phyloP scores from a whole-genome alignment of 2,888 invertebrate genomes.

The Eueremaeus valkanovi region DNA sequence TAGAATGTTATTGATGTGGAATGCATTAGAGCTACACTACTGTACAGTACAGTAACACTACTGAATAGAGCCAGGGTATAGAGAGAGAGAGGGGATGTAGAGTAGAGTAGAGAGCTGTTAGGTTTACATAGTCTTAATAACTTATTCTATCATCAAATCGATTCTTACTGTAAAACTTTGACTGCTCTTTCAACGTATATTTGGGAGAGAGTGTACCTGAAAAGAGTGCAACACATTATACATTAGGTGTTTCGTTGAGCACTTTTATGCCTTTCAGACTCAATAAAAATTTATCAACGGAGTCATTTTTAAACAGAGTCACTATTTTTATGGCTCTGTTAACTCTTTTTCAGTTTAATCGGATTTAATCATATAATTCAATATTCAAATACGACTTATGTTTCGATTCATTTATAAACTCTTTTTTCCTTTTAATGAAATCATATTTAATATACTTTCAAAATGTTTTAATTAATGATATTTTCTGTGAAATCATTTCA shows the following conservation, averaged over 20 bases:
- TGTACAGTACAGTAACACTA: no score
- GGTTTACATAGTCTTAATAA: not conserved
- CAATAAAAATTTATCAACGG: not conserved
- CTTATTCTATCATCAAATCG: constrained; percentile 15
- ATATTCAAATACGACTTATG: no score
- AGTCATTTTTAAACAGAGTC: not conserved
- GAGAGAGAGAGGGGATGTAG: no score
- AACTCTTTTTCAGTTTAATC: no score
- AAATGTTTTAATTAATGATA: no score
- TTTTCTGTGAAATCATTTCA: no score
- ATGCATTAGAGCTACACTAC: constrained; percentile 6
- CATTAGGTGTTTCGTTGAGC: not conserved
- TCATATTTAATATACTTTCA: no score
- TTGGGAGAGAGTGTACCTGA: constrained; percentile 63
- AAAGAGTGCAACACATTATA: constrained; percentile 51
- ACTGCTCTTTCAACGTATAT: constrained; percentile 80
- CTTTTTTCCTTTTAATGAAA: no score
- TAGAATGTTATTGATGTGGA: constrained; percentile 8
- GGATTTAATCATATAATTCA: no score
- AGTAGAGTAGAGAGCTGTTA: not conserved
- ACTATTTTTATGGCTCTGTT: no score
- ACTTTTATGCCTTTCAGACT: not conserved
- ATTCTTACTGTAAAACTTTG: constrained; percentile 75
- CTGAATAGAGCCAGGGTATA: not conserved
- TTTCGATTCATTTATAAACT: no score